These are phyloP conservation scores for Silurus lanzhouensis DNA, from an alignment of 2,797 vertebrate species.

Conservation along the genomic window DNA sequence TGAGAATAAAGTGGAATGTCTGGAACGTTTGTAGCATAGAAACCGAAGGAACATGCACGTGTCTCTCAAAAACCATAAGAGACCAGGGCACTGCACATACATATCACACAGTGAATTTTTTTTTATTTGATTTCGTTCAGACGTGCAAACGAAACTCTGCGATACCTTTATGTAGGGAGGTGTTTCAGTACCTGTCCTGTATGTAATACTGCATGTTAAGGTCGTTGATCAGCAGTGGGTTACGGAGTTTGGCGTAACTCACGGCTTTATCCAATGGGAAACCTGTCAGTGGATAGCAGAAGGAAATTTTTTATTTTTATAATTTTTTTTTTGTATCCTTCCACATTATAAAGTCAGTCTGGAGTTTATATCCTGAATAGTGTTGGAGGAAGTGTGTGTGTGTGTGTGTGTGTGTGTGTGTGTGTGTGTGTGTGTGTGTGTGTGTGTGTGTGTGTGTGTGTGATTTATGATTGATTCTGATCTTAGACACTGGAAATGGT, in stretches of 20 bases:
- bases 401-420: background rate
- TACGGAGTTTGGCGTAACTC: constrained; percentile 92
- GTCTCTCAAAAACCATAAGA: no score
- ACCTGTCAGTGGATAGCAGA: constrained; percentile 69
- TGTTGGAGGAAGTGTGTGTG: no score
- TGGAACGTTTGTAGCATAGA: no score
- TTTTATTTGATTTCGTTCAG: no score
- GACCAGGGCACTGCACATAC: no score
- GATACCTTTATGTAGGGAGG: background rate
- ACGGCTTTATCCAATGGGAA: constrained; percentile 98
- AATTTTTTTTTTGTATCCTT: background rate
- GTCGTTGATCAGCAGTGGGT: constrained; percentile 94
- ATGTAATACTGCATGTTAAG: constrained; percentile 98
- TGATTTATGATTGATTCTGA: background rate
- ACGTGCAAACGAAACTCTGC: no score
- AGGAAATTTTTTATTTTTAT: no score
- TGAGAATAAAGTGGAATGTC: no score
- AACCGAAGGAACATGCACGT: no score
- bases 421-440: background rate
- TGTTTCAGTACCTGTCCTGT: constrained; percentile 87
- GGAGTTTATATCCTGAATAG: background rate
- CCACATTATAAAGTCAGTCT: background rate
- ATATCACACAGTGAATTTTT: no score
- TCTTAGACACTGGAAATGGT: background rate
- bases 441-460: background rate